Evolutionary conservation across 1,140 invertebrate species (phyloP), one percentile per base, ranked within the genome.

Genomic region (Cyphomyrmex costatus): DNA sequence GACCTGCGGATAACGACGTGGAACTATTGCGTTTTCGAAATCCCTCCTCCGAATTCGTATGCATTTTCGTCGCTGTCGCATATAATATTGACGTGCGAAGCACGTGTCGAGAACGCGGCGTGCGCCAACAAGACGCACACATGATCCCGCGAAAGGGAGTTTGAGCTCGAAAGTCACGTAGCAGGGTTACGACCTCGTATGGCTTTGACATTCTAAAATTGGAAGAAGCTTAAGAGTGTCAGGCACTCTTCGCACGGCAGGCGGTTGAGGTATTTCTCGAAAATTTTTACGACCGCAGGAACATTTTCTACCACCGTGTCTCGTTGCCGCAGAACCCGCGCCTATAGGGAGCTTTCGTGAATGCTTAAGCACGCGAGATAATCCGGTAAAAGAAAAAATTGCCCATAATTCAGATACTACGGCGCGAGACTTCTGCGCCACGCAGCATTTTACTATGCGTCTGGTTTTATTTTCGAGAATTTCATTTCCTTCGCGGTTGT

Each of bases 151-250:
- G 56, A 77, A 77, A 61, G 82, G 78, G 78, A 84, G 63, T 24
- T 58, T 30, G 68, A 21, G 24, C 42, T 63, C 30, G 84, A 86
- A 56, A 90, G 90, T 91, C 90, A 91, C 90, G 90, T 91, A 91
- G 79, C 86, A 33, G 84, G 84, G 90, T 91, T 91, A 91, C 87
- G 86, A 80, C 90, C 89, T 86, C 70, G 89, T 79, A 78, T 88
- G 90, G 84, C 90, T 91, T 90, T 91, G 90, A 91, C 90, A 90
- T 91, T 91, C 90, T 91, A 91, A 91, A 91, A 91, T 91, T 91
- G 90, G 90, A 91, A 88, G 89, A 90, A 90, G 89, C 89, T 91
- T 86, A 88, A 76, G 89, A 84, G 87, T 79, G 89, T 90, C 89
- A 79, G 78, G 58, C 78, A 2, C 36, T 68, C 36, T 8, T 36